Conservation (phyloP, 2,888 invertebrate genomes). For the Brachyptera putata region DNA sequence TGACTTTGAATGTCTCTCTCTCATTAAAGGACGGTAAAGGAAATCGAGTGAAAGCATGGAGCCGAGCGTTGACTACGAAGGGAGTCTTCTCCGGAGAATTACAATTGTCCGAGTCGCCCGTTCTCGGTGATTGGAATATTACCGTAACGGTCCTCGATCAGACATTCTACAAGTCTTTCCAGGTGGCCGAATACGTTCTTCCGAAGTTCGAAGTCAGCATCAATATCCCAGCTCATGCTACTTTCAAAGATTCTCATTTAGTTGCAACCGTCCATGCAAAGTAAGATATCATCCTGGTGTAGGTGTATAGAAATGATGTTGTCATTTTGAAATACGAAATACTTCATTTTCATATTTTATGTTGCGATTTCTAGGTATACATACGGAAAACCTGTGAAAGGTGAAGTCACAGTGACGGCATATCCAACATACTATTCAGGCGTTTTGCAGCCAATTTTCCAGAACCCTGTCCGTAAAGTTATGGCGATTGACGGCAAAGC, state of each 20-base stretch:
- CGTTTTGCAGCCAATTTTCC: slow-evolving; percentile 72
- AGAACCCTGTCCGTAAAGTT: slow-evolving; percentile 52
- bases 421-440: slow-evolving; percentile 78
- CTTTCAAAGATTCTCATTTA: slow-evolving; percentile 74
- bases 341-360: background rate
- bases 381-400: slow-evolving; percentile 81
- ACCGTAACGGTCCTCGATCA: slow-evolving; percentile 62
- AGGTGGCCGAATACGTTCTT: slow-evolving; percentile 86
- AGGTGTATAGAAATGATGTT: slow-evolving; percentile 5
- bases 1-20: too few relatives aligned
- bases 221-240: slow-evolving; percentile 74
- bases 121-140: slow-evolving; percentile 84
- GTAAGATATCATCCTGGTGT: too few relatives aligned
- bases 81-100: slow-evolving; percentile 76
- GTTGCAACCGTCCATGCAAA: slow-evolving; percentile 75
- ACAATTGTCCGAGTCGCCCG: slow-evolving; percentile 73
- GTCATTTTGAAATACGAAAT: too few relatives aligned
- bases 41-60: slow-evolving; percentile 80
- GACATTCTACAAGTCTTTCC: slow-evolving; percentile 63
- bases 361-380: slow-evolving; percentile 61
- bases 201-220: slow-evolving; percentile 91
- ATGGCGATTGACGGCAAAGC: slow-evolving; percentile 69
- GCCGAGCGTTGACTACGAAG: slow-evolving; percentile 57
- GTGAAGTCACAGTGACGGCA: slow-evolving; percentile 78
- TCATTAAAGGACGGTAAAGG: slow-evolving; percentile 70